phyloP scores from a whole-genome alignment of 2,888 invertebrate genomes.

The Dryococelus australis region DNA sequence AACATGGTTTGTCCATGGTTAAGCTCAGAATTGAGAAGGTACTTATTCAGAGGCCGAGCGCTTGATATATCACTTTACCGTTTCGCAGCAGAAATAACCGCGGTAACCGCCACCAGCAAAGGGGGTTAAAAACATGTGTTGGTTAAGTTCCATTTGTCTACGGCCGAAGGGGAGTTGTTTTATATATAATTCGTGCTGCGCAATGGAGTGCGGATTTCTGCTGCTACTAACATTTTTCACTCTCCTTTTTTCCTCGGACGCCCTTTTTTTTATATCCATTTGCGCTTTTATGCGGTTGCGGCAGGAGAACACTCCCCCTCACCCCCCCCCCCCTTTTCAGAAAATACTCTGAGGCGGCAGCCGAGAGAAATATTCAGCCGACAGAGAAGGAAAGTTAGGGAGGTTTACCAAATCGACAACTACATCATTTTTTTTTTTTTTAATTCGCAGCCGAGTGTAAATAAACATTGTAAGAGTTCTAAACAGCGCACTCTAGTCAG shows the following conservation, averaged over 20 bases:
- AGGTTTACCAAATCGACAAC: background rate
- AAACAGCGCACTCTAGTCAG: too few relatives aligned
- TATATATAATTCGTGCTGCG: background rate
- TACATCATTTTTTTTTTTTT: background rate
- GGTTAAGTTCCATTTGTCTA: background rate
- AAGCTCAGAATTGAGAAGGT: too few relatives aligned
- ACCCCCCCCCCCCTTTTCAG: background rate
- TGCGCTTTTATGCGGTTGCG: background rate
- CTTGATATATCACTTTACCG: background rate
- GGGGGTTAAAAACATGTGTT: background rate
- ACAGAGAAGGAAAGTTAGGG: background rate
- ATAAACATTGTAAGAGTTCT: too few relatives aligned
- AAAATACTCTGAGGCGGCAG: background rate
- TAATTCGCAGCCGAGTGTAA: too few relatives aligned
- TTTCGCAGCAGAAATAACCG: too few relatives aligned
- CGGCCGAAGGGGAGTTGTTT: background rate
- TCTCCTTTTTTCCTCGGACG: background rate
- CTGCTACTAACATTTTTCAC: background rate
- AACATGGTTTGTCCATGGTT: too few relatives aligned
- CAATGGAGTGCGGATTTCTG: conserved; percentile 16
- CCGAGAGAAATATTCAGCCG: background rate
- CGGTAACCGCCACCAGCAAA: background rate
- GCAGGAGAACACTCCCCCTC: background rate
- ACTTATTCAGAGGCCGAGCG: background rate
- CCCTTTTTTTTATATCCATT: background rate